A percentile compares a stretch with the other conserved stretches of the same genome.
Conservation (phyloP, 1,140 invertebrate genomes). For the Neodiprion lecontei region DNA sequence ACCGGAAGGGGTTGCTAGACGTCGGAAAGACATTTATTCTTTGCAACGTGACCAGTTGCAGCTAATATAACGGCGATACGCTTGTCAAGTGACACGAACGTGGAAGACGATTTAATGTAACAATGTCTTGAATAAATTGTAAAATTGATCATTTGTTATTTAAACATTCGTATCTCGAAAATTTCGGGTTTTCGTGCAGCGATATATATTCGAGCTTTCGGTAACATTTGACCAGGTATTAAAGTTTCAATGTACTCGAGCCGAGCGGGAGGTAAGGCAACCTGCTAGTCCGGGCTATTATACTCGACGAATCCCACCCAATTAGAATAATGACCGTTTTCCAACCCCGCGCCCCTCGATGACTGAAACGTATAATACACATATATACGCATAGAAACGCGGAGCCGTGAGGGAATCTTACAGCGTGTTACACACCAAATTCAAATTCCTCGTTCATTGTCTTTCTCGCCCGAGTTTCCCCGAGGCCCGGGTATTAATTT, state of each 20-base stretch:
- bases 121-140: no score
- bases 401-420: conserved; percentile 10
- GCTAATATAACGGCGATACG: no score
- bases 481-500: conserved; percentile 16
- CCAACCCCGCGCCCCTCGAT: neutral
- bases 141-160: no score
- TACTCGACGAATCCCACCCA: conserved; percentile 15
- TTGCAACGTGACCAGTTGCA: no score
- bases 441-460: conserved; percentile 19
- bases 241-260: conserved; percentile 32
- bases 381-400: conserved; percentile 5
- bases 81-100: no score
- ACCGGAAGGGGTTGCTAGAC: no score
- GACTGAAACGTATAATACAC: neutral
- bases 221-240: conserved; percentile 36
- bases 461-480: neutral
- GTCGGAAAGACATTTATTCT: no score
- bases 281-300: conserved; percentile 32
- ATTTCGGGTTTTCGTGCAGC: no score
- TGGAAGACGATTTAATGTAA: no score
- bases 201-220: no score
- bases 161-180: no score
- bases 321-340: conserved; percentile 28
- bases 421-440: conserved; percentile 22
- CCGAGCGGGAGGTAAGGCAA: conserved; percentile 11